Base-by-base conservation (phyloP, 2,113 vertebrate species). In the Bufo bufo region DNA sequence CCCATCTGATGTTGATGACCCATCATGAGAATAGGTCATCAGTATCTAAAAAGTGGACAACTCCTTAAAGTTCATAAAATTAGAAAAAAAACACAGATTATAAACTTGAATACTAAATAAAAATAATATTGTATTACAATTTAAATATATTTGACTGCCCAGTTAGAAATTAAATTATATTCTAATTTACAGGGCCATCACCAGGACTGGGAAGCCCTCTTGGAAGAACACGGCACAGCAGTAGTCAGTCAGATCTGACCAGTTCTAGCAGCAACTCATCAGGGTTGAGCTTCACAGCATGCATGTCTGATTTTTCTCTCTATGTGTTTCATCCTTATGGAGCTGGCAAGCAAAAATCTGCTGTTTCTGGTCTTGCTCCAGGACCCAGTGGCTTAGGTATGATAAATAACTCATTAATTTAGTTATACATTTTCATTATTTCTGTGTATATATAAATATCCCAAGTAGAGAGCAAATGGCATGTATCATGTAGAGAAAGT, bases 221-320 rank as follows among this genome's bases (percentile, higher is more conserved):
- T 4, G 96, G 97, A 89, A 94, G 98, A 90, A 98, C 95, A 33
- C 95, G 98, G 58, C 98, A 99, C 90, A 99, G 97, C 92, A 99
- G 98, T 91, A 99, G 98, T 91, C 98, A 99, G 90, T 99, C 98
- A 0, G 98, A 99, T 91, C 93, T 99, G 88, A 97, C 95, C 0
- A 94, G 93, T 33, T 94, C 97, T 23, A 95, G 96, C n/a, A 96
- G 94, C 90, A 98, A 94, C 90, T 99, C 98, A 9, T 99, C 98
- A 0, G 98, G 98, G 81, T 93, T 99, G 90, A 99, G 98, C 93
- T 99, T 99, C 89, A 99, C 98, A 0, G 98, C 98, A 69, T 99
- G 98, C 94, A 99, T 99, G 98, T 99, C 98, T 0, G 98, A 99
- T 92, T 99, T 99, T 85, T 99, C 98, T 49, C 96, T 99, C 4